Conservation (phyloP, 2,888 invertebrate species). For the Serripes groenlandicus region DNA sequence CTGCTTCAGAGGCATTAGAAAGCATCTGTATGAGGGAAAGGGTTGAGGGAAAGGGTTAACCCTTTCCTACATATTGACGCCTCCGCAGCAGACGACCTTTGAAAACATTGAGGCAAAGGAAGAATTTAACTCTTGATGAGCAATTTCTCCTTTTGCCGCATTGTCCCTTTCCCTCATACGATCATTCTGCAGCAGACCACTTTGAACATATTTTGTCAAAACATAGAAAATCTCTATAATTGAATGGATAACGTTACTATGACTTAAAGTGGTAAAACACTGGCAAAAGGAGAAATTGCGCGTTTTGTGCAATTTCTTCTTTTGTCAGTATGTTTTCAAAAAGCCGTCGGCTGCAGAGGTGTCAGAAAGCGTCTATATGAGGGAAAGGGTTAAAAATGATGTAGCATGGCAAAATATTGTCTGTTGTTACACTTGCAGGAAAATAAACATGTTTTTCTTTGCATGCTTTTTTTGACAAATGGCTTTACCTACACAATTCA, state of each 20-base stretch:
- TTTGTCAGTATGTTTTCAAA: not conserved
- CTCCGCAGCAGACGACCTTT: not conserved
- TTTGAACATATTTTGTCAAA: too few species aligned
- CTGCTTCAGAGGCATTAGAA: not conserved
- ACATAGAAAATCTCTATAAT: too few species aligned
- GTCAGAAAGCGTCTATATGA: too few species aligned
- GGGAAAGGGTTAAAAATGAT: not conserved
- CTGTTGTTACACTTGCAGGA: slow-evolving; percentile 21
- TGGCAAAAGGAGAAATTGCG: not conserved
- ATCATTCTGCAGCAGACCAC: too few species aligned
- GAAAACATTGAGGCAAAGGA: not conserved
- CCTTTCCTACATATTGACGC: not conserved
- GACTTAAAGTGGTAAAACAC: not conserved
- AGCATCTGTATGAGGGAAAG: not conserved
- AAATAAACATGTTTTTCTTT: slow-evolving; percentile 30
- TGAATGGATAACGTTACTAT: too few species aligned
- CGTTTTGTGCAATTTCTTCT: too few species aligned
- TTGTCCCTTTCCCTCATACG: too few species aligned
- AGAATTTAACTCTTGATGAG: not conserved
- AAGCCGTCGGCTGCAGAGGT: too few species aligned
- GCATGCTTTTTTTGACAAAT: slow-evolving; percentile 20
- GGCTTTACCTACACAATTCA: slow-evolving; percentile 22
- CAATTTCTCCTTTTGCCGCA: not conserved
- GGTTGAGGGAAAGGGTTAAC: not conserved
- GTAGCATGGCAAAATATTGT: slow-evolving; percentile 13